Base-by-base conservation (phyloP, 2,113 vertebrate species). In the Anoura caudifer region DNA sequence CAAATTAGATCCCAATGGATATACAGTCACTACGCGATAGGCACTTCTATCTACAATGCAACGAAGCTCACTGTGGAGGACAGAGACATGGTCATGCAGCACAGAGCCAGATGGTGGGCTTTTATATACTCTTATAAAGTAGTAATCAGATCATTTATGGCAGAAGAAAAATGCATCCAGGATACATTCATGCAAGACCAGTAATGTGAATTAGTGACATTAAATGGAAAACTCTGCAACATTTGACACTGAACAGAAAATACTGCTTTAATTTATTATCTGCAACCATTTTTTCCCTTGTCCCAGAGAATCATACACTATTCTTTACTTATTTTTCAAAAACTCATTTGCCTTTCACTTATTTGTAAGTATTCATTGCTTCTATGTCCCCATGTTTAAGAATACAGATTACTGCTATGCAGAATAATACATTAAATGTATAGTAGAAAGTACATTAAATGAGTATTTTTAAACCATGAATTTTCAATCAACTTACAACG, bases 171-270 rank as follows among this genome's bases (percentile, higher is more conserved):
- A 84, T 38, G 13, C 20, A 84, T n/a, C 17, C 15, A 72, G 54
- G 41, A 95, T 22, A 87, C 17, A 88, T 52, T 76, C 19, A 45
- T 36, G 38, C n/a, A 90, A 85, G 70, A 87, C 59, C 79, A 94
- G 80, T 75, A 83, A 91, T 28, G 50, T n/a, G 17, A 33, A 24
- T 89, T 77, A 77, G 5, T 85, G 65, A 91, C 12, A 87, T 43
- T 92, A 72, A 83, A 81, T 0, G 22, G 22, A 91, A 13, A 24
- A 89, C 22, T 73, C 6, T 50, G n/a, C 28, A 69, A 87, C 47
- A 59, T 36, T 65, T 90, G n/a, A 75, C 31, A 90, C 47, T 77
- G 91, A 91, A 89, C 54, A 93, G 28, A 77, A 93, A 92, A 87
- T 26, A 85, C 17, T 72, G 96, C 79, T 72, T 92, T 89, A 52